Evolutionary conservation across 2,113 vertebrate species (phyloP), one percentile per base, ranked within the genome.

Genomic region (Heteronetta atricapilla): DNA sequence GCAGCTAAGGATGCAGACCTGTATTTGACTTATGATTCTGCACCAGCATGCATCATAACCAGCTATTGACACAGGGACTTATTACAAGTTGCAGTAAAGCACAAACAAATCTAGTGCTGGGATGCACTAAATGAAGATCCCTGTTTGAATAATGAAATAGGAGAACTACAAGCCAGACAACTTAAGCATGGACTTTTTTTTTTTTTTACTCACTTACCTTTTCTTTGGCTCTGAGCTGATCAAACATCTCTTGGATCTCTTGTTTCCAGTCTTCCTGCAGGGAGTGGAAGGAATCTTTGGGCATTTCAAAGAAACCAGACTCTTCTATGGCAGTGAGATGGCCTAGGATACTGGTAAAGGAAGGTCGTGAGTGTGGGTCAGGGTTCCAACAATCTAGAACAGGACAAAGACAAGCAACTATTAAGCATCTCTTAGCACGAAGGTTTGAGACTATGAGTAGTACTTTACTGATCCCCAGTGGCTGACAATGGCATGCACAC

Each of bases 221-320:
- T 96, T 99, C 99, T 97, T 99, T 99, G 96, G 98, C 99, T 97
- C 99, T 98, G 84, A 99, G 99, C 89, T 99, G 98, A 93, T 99
- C 99, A 96, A 99, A 99, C 99, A 99, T 99, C 94, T 99, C 99
- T 97, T 99, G 99, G 92, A 99, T 99, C 96, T 99, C 99, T 97
- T 99, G 97, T 94, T 99, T 99, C 99, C 99, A 99, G 98, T 99
- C 99, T 81, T 99, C 99, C 97, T 99, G 99, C 96, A 99, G 97
- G 48, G 99, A 99, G 97, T 99, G 99, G 97, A 99, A 99, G 29
- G 99, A 99, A 95, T 99, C 99, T 53, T 98, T 99, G 46, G 99
- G 99, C 99, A 99, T 99, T 97, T 99, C 99, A 95, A 99, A 99
- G 95, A 99, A 99, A 72, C 99, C 99, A 4, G 99, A 99, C 94